Evolutionary conservation across 35 echinoderm and acorn worm genomes (phyloP).

Genomic region (Chiridota heheva): DNA sequence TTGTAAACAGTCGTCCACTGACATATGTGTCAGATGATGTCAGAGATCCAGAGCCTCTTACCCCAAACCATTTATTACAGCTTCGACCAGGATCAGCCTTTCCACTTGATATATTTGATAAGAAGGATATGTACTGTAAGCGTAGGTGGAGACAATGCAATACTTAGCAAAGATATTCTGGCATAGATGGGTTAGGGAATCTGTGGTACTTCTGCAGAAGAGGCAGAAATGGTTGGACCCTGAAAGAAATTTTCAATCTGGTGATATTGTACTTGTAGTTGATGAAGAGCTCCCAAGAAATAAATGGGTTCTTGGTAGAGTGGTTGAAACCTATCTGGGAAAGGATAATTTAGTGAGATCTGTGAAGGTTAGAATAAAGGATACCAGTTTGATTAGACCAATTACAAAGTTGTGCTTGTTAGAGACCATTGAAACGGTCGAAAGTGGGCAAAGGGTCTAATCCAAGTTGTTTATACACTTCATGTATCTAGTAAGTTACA

Average conservation of each 20-base stretch:
- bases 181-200: conserved; percentile 57
- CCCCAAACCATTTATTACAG: conserved; percentile 49
- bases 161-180: conserved; percentile 75
- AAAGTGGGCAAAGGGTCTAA: too few species aligned
- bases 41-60: conserved; percentile 48
- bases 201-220: conserved; percentile 13
- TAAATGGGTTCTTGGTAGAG: conserved; percentile 36
- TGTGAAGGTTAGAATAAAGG: too few species aligned
- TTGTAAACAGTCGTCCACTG: conserved; percentile 53
- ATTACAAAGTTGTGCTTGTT: too few species aligned
- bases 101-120: conserved; percentile 29
- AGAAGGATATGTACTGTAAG: conserved; percentile 47
- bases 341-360: too few species aligned
- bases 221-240: conserved; percentile 25
- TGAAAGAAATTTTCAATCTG: conserved; percentile 11
- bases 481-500: too few species aligned
- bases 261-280: conserved; percentile 43
- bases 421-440: too few species aligned
- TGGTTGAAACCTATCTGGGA: conserved; percentile 28
- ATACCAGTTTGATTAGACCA: too few species aligned
- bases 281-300: conserved; percentile 24
- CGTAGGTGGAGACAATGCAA: conserved; percentile 68
- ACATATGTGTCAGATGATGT: conserved; percentile 63
- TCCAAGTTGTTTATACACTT: too few species aligned
- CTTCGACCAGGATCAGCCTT: conserved; percentile 16